phyloP scores from a whole-genome alignment of 2,888 invertebrate species.

The Trachelus stipa region DNA sequence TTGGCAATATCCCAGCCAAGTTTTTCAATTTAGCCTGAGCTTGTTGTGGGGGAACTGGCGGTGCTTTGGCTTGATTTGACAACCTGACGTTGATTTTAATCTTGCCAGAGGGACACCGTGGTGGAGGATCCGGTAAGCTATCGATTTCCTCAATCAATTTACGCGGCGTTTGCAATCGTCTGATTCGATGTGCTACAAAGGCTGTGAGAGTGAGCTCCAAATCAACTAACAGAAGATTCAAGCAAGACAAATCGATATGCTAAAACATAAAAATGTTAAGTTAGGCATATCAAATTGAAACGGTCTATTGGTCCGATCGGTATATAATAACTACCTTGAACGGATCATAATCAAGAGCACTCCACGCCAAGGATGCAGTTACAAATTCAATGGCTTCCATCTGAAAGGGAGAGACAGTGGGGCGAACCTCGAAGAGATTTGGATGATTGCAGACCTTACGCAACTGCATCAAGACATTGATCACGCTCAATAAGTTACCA shows the following conservation, averaged over 20 bases:
- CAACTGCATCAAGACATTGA: conserved; percentile 97
- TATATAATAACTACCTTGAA: conserved; percentile 72
- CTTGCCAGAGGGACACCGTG: conserved; percentile 75
- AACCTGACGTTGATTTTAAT: conserved; percentile 73
- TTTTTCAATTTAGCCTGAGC: conserved; percentile 56
- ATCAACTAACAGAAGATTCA: conserved; percentile 76
- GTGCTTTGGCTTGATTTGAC: conserved; percentile 57
- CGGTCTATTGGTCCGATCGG: not conserved
- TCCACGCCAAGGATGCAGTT: conserved; percentile 80
- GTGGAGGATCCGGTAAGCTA: conserved; percentile 70
- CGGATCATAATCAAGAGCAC: conserved; percentile 79
- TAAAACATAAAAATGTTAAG: conserved; percentile 57
- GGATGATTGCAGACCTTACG: conserved; percentile 99
- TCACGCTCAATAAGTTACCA: conserved; percentile 94
- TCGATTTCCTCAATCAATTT: conserved; percentile 79
- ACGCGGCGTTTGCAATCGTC: conserved; percentile 78
- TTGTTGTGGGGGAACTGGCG: conserved; percentile 39
- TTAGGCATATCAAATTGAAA: conserved; percentile 15
- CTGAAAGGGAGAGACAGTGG: conserved; percentile 93
- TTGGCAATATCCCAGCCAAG: conserved; percentile 57
- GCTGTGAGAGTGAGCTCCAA: conserved; percentile 80
- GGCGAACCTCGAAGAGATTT: conserved; percentile 96
- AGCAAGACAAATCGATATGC: conserved; percentile 74
- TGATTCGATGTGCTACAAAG: conserved; percentile 86
- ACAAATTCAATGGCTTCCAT: conserved; percentile 80